Evolutionary conservation across 2,888 invertebrate genomes (phyloP), one percentile per base, ranked within the genome.

Genomic region (Erannis defoliaria): DNA sequence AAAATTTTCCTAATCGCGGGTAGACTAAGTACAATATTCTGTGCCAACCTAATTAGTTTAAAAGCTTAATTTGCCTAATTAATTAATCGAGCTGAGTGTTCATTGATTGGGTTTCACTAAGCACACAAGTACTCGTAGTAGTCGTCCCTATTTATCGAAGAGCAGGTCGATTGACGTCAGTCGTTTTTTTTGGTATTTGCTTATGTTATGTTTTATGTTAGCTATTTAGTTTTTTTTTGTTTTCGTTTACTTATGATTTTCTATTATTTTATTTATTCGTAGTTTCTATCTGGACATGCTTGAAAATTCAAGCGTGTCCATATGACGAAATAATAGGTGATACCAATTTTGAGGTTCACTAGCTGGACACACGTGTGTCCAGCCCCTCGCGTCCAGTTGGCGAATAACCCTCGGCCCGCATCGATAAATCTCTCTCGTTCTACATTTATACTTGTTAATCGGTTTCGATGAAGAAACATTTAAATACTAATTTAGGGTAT

Each of bases 11-110:
- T 26, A 29, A 29, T 4, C 29, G 16, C 16, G 10, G 8, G 14
- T 26, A 9, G 2, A 26, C 14, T 45, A n/a, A n/a, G 9, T 26
- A 16, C 16, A 45, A 16, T 45, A 45, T 31, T 19, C 56, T 29
- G 29, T 9, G 3, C 23, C 8, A 40, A 33, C 21, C 38, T 53
- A 46, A 46, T 58, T 33, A 21, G 31, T 18, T 43, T 59, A n/a
- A 53, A 59, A 59, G 53, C 37, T 16, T 46, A 53, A 40, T 59
- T 53, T 46, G 19, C 45, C 31, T 53, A 58, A 58, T 58, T 45
- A 58, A 53, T 53, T 51, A 46, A 31, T 53, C 23, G 45, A 45
- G 12, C 21, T n/a, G 45, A 45, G 31, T 53, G 58, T 19, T 45
- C 37, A 45, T 51, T 31, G 51, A 51, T 51, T 51, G 40, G 35